Evolutionary conservation across 1,140 invertebrate species (phyloP), one percentile per base, ranked within the genome.

Genomic region (Ectropis grisescens): DNA sequence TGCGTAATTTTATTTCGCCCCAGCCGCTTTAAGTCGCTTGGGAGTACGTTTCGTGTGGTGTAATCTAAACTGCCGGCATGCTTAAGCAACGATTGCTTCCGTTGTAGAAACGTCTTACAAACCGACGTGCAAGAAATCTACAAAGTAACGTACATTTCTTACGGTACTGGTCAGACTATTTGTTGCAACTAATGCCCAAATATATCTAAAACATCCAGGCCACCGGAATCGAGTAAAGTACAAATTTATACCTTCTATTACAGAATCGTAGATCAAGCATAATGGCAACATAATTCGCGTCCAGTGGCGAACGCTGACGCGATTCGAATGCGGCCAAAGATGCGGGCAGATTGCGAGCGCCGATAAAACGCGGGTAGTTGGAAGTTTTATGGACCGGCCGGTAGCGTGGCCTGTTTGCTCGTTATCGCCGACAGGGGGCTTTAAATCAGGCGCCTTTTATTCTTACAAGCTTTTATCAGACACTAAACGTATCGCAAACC

Each of bases 201-300:
- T n/a, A n/a, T n/a, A n/a, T n/a, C n/a, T n/a, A n/a, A n/a, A n/a
- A n/a, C n/a, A n/a, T n/a, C n/a, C n/a, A n/a, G n/a, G n/a, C n/a
- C n/a, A n/a, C n/a, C n/a, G n/a, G n/a, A n/a, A n/a, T n/a, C n/a
- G n/a, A n/a, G n/a, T n/a, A n/a, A n/a, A n/a, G n/a, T n/a, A n/a
- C n/a, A n/a, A n/a, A 33, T 33, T 35, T 39, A 46, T 36, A 29
- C 39, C 11, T 27, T 23, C 23, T 15, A 36, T 11, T 28, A 30
- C 34, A 33, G 41, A 33, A 48, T 48, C 42, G 47, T 69, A 52
- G 35, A 55, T 62, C 51, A 58, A 31, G 46, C 37, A 28, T 57
- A 75, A 69, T 58, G 47, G 65, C 39, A 34, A 61, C 58, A 62
- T 66, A 68, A 71, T 61, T 72, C 53, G 51, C 51, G 52, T 64